These are phyloP conservation scores for Plotosus lineatus DNA, from an alignment of 2,113 vertebrate species.

Conservation along the genomic window DNA sequence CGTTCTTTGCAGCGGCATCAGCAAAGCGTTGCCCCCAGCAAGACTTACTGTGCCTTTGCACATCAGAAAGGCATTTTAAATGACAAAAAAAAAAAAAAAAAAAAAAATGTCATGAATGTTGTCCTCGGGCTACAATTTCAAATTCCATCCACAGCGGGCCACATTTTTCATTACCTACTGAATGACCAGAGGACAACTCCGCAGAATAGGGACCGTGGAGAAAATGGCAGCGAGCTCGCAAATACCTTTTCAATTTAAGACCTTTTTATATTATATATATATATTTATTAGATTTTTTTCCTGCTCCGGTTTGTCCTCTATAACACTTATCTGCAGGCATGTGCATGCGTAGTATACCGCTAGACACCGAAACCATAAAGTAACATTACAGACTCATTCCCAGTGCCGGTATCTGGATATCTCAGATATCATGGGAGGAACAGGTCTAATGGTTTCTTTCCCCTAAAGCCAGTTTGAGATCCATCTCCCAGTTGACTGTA, in stretches of 20 bases:
- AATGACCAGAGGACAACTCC: constrained; percentile 30
- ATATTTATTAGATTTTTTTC: not conserved
- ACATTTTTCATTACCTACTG: constrained; percentile 46
- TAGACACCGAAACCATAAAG: constrained; percentile 4
- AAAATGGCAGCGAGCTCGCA: not conserved
- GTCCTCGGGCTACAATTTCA: constrained; percentile 41
- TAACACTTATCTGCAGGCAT: not conserved
- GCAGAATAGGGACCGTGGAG: constrained; percentile 3
- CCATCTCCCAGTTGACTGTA: constrained; percentile 42
- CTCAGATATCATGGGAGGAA: constrained; percentile 35
- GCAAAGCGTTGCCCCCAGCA: constrained; percentile 17
- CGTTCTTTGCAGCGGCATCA: constrained; percentile 27
- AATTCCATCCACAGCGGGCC: constrained; percentile 31
- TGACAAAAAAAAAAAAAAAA: too few species aligned
- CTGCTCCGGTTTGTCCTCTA: not conserved
- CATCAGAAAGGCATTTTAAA: constrained; percentile 41
- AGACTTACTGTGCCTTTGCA: constrained; percentile 25
- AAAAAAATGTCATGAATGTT: constrained; percentile 47
- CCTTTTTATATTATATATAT: constrained; percentile 8
- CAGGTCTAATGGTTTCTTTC: constrained; percentile 39
- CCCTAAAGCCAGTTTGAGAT: constrained; percentile 38
- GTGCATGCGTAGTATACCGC: constrained; percentile 14
- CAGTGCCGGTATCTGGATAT: constrained; percentile 32
- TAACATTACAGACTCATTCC: constrained; percentile 35
- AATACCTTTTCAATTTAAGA: not conserved